phyloP scores from a whole-genome alignment of 2,888 invertebrate species.

The Orthosia gothica region DNA sequence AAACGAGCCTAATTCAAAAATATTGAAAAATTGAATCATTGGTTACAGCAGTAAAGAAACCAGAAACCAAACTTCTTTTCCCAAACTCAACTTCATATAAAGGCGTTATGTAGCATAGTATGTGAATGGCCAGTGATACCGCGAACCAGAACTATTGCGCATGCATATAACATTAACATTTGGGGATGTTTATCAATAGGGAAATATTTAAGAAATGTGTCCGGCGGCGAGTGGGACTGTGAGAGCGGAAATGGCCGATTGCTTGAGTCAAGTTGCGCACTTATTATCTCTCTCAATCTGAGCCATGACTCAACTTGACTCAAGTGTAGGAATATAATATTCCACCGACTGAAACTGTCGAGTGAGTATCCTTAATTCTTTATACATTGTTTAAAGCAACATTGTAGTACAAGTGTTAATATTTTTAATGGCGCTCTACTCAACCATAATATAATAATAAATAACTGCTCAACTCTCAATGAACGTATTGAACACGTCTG shows the following conservation, averaged over 20 bases:
- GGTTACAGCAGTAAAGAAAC: background rate
- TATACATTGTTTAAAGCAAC: conserved; percentile 39
- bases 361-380: conserved; percentile 36
- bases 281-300: conserved; percentile 68
- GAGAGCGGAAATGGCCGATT: conserved; percentile 81
- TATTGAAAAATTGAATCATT: background rate
- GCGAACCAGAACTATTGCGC: conserved; percentile 38
- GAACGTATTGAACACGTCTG: conserved; percentile 27
- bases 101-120: background rate
- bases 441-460: background rate
- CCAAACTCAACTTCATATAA: background rate
- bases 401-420: conserved; percentile 4
- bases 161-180: conserved; percentile 49
- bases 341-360: conserved; percentile 40
- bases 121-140: conserved; percentile 30
- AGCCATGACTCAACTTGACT: conserved; percentile 64
- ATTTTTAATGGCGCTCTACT: conserved; percentile 13
- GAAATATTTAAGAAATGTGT: conserved; percentile 58
- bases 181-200: conserved; percentile 52
- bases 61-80: conserved; percentile 3
- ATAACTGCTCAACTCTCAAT: conserved; percentile 16
- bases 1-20: background rate
- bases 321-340: conserved; percentile 64
- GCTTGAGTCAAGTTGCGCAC: conserved; percentile 77
- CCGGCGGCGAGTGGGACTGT: conserved; percentile 35